Base-by-base conservation (phyloP, 1,140 invertebrate genomes). In the Eciton burchellii region DNA sequence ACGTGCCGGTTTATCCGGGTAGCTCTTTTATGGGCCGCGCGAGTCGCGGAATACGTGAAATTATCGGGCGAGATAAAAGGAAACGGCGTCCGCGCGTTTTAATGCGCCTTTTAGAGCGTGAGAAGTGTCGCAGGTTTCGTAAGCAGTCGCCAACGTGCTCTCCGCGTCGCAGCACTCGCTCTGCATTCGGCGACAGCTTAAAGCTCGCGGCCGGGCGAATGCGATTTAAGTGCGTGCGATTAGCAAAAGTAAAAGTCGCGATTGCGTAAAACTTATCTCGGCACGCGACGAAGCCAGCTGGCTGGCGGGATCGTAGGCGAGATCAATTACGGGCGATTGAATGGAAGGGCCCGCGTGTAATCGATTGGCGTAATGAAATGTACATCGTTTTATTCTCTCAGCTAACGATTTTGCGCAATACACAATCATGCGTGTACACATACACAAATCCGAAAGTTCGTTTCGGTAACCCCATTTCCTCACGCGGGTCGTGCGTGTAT, bases 1-100 rank as follows among this genome's bases (percentile, higher is more conserved):
- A 79, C 85, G 66, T 76, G 73, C 84, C 85, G 81, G 84, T 87
- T 83, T 76, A 86, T 86, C 85, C 49, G 35, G 65, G 16, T 45
- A 83, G n/a, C n/a, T n/a, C 85, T 83, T 87, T 86, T 85, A 82
- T 81, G 60, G 59, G 62, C 35, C 71, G 60, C 45, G 79, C 49
- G 68, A 79, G 68, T 63, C 74, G 74, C 76, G 71, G 83, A 72
- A 85, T 63, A 57, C 56, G 63, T 56, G 74, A 79, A 79, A 79
- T 79, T 79, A 79, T 56, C 74, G 74, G 24, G 49, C n/a, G 74
- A 68, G 56, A 79, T 79, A 79, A 79, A 79, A 79, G 62, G 63
- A 62, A 74, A 35, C 41, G 60, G 35, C n/a, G 54, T 35, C 45
- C 41, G 68, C 56, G 77, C 43, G 68, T 70, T 56, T 79, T 43